Evolutionary conservation across 2,888 invertebrate species (phyloP).

Genomic region (Agrotis segetum): DNA sequence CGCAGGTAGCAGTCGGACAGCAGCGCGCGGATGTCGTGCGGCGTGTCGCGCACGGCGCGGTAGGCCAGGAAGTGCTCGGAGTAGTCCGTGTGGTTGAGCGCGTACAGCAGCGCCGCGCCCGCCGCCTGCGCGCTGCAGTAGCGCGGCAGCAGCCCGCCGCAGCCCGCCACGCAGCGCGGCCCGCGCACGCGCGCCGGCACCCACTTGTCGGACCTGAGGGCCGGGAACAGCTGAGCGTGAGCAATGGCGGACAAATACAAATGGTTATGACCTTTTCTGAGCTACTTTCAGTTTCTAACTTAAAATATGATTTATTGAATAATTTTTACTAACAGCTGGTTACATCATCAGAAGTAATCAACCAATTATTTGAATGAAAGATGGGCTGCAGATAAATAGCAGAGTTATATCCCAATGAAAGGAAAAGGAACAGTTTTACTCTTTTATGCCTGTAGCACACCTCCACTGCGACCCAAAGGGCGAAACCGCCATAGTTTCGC

Average conservation of each 20-base stretch:
- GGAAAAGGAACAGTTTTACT: no score
- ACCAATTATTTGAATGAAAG: no score
- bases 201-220: slow-evolving; percentile 91
- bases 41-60: slow-evolving; percentile 94
- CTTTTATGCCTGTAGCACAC: no score
- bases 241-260: neutral
- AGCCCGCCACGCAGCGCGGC: slow-evolving; percentile 93
- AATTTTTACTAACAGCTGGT: no score
- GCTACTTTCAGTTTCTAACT: no score
- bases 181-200: slow-evolving; percentile 93
- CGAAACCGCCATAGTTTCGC: no score
- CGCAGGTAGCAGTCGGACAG: slow-evolving; percentile 94
- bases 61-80: slow-evolving; percentile 95
- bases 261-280: no score
- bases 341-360: no score
- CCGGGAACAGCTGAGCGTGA: neutral
- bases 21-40: slow-evolving; percentile 95
- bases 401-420: no score
- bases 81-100: slow-evolving; percentile 93
- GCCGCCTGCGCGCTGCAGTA: slow-evolving; percentile 93
- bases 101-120: slow-evolving; percentile 94
- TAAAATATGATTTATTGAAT: no score
- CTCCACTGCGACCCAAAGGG: no score
- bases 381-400: no score
- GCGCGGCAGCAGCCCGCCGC: slow-evolving; percentile 96